A percentile compares a stretch with the other conserved stretches of the same genome.
Conservation (phyloP, 2,113 vertebrate species). For the Myxocyprinus asiaticus region DNA sequence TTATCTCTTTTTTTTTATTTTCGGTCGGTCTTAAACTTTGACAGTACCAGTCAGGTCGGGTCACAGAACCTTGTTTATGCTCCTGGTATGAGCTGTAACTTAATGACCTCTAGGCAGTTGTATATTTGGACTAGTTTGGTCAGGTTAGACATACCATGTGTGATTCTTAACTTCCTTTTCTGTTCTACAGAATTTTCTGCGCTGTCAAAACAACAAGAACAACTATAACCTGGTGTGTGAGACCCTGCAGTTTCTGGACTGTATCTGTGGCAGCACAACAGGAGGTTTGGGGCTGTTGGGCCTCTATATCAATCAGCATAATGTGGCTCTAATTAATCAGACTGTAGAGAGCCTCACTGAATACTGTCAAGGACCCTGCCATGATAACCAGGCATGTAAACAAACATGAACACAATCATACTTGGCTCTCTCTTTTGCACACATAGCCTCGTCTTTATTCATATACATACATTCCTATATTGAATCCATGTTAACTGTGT, state of each 20-base stretch:
- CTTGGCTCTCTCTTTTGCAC: not conserved
- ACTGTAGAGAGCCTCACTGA: slow-evolving; percentile 95
- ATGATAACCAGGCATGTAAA: slow-evolving; percentile 83
- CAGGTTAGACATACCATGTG: not conserved
- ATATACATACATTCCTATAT: not conserved
- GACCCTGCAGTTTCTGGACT: slow-evolving; percentile 96
- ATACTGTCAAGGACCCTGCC: slow-evolving; percentile 90
- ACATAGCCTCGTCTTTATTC: not conserved
- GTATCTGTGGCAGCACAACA: slow-evolving; percentile 97
- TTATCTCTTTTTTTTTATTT: no score
- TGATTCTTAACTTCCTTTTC: not conserved
- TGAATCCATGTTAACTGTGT: not conserved
- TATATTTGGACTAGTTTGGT: no score
- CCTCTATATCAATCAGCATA: slow-evolving; percentile 96
- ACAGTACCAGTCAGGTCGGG: no score
- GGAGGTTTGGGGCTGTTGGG: slow-evolving; percentile 94
- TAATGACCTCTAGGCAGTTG: no score
- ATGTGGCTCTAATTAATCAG: slow-evolving; percentile 95
- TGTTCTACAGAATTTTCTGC: slow-evolving; percentile 86
- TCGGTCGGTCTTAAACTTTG: no score
- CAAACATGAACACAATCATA: not conserved
- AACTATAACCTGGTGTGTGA: slow-evolving; percentile 98
- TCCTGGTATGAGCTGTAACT: no score
- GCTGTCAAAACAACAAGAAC: slow-evolving; percentile 97
- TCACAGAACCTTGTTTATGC: no score